Evolutionary conservation across 2,113 vertebrate genomes (phyloP).

Genomic region (Mus spicilegus): DNA sequence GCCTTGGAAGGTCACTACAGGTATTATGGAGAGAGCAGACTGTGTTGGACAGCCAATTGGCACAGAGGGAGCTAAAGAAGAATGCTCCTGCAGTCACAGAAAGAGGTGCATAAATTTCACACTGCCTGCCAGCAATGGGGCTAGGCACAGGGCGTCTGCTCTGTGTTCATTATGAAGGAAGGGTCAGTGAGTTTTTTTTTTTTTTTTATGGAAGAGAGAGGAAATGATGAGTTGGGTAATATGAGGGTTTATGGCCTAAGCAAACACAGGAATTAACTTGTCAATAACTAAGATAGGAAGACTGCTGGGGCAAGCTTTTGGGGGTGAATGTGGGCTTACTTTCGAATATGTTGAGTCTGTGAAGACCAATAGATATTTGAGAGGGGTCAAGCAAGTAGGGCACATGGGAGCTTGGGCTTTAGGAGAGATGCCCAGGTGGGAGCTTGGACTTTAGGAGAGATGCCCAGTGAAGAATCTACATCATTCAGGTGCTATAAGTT

Average conservation of each 20-base stretch:
- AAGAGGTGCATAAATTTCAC: no score
- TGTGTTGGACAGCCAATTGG: not conserved
- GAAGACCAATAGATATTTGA: not conserved
- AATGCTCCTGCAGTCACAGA: fast-evolving
- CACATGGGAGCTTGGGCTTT: not conserved
- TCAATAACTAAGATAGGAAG: not conserved
- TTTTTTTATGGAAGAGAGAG: not conserved
- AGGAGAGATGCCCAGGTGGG: not conserved
- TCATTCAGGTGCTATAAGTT: not conserved
- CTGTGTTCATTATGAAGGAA: not conserved
- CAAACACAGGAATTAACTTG: not conserved
- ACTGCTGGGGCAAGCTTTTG: not conserved
- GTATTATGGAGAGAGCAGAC: no score
- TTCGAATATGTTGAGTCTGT: not conserved
- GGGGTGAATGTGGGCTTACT: not conserved
- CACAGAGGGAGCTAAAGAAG: not conserved
- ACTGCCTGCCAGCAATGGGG: not conserved
- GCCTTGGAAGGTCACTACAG: not conserved
- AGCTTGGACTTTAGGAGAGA: not conserved
- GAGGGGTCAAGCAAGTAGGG: not conserved
- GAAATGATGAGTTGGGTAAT: not conserved
- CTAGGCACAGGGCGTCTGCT: not conserved
- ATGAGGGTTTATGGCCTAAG: not conserved
- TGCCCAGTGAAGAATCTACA: not conserved
- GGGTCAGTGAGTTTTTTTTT: not conserved